Evolutionary conservation across 2,888 invertebrate genomes (phyloP).

Genomic region (Fissipunctia ypsillon): DNA sequence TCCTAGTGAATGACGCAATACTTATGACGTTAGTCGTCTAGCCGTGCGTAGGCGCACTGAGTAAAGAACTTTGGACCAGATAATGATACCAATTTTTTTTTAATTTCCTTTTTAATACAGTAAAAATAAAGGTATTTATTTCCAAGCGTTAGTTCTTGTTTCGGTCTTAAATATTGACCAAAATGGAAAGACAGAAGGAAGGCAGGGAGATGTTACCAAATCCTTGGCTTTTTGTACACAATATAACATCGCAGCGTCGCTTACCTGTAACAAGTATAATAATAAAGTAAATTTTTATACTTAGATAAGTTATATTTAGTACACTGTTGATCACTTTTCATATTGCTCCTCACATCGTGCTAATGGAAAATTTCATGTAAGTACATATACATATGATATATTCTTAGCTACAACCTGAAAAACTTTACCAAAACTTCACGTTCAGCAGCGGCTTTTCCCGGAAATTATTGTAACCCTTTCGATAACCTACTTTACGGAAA

Average conservation of each 20-base stretch:
- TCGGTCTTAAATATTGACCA: constrained; percentile 27
- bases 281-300: constrained; percentile 1
- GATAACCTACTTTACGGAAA: neutral
- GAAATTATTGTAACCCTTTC: neutral
- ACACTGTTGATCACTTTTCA: neutral
- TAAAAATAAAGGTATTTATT: neutral
- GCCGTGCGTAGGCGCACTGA: neutral
- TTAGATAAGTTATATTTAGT: constrained; percentile 1
- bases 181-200: neutral
- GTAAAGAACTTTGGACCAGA: neutral
- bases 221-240: neutral
- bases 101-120: neutral
- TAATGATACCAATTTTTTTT: neutral
- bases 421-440: neutral
- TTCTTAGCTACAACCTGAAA: neutral
- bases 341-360: neutral
- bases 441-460: neutral
- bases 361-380: neutral
- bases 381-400: no score
- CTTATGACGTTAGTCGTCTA: constrained; percentile 11
- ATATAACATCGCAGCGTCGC: neutral
- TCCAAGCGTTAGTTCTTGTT: neutral
- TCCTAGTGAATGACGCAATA: neutral
- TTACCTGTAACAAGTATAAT: constrained; percentile 43
- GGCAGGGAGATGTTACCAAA: neutral